phyloP scores from a whole-genome alignment of 2,113 vertebrate genomes.

The Gobius niger region DNA sequence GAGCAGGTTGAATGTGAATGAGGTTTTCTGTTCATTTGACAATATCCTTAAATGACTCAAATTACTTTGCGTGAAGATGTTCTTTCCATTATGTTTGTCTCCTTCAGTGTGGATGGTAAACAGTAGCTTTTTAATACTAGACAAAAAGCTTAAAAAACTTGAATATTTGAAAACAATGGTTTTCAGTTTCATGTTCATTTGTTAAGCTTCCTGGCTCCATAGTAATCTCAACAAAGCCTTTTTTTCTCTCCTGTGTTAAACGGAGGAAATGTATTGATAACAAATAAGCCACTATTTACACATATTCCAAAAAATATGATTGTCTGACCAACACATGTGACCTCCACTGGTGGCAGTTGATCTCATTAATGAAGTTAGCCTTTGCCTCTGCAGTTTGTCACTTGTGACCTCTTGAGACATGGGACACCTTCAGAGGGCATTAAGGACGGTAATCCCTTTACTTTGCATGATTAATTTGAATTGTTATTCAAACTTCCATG shows the following conservation, averaged over 20 bases:
- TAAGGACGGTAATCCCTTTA: constrained; percentile 74
- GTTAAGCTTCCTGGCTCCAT: constrained; percentile 70
- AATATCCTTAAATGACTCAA: background rate
- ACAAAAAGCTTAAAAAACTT: too few relatives aligned
- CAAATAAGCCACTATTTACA: too few relatives aligned
- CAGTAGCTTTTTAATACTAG: too few relatives aligned
- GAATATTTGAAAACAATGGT: background rate
- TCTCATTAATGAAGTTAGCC: constrained; percentile 21
- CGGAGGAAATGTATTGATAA: background rate
- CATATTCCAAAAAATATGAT: background rate
- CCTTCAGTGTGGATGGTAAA: too few relatives aligned
- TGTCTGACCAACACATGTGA: background rate
- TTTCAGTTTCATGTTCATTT: constrained; percentile 55
- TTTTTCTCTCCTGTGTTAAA: constrained; percentile 75
- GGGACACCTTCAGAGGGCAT: constrained; percentile 46
- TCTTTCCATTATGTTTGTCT: too few relatives aligned
- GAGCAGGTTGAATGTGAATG: constrained; percentile 45
- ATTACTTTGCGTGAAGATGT: too few relatives aligned
- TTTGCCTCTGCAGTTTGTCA: constrained; percentile 39
- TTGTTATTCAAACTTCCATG: constrained; percentile 77
- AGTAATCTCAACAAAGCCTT: constrained; percentile 83
- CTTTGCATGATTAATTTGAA: constrained; percentile 74
- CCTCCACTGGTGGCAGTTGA: constrained; percentile 1
- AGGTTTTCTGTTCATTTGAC: background rate
- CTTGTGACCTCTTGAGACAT: constrained; percentile 48